Conservation (phyloP, 2,888 invertebrate species). For the Euphydryas editha region DNA sequence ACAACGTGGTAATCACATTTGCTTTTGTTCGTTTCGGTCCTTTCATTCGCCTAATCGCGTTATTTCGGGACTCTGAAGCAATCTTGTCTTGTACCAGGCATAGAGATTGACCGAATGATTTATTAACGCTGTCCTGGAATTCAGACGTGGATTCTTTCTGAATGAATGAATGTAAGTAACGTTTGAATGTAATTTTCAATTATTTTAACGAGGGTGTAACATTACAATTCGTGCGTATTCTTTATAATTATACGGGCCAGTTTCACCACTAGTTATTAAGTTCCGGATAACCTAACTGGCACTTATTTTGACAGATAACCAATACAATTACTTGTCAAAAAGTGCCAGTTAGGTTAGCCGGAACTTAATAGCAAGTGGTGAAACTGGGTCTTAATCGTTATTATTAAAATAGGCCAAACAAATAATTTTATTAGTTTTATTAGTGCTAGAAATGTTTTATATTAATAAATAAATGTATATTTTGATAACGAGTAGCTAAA, state of each 20-base stretch:
- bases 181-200: background rate
- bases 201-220: no score
- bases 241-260: background rate
- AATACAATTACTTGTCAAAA: no score
- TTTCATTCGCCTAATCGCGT: constrained; percentile 82
- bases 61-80: constrained; percentile 74
- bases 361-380: no score
- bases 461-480: constrained; percentile 7
- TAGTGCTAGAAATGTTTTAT: background rate
- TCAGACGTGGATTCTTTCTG: background rate
- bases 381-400: background rate
- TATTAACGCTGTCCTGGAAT: constrained; percentile 31
- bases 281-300: no score
- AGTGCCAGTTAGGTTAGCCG: no score
- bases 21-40: constrained; percentile 80
- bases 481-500: background rate
- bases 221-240: no score
- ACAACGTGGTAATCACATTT: constrained; percentile 81
- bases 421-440: no score
- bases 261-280: no score
- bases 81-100: constrained; percentile 50
- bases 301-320: no score
- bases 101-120: constrained; percentile 39
- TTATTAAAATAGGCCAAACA: no score
- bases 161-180: background rate